Conservation (phyloP, 2,113 vertebrate species). For the Colius striatus region DNA sequence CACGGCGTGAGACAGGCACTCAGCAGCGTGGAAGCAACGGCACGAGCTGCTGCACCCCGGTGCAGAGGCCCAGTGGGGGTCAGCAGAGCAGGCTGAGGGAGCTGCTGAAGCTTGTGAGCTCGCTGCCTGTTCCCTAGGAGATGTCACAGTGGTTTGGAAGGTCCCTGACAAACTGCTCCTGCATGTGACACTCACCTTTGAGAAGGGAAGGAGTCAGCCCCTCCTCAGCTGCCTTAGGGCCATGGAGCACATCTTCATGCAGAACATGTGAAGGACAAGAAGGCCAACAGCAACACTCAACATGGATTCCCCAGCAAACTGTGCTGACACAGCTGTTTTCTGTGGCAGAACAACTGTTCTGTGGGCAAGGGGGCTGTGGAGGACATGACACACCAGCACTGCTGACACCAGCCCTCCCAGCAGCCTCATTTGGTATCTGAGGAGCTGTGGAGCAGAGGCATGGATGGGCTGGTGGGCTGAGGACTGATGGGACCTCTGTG, state of each 20-base stretch:
- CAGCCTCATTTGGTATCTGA: background rate
- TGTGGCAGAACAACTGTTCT: background rate
- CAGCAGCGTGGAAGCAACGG: background rate
- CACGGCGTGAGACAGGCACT: accelerated
- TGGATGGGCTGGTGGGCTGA: background rate
- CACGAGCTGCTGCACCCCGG: background rate
- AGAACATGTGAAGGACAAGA: background rate
- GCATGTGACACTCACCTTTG: background rate
- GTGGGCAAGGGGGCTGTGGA: background rate
- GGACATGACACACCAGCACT: background rate
- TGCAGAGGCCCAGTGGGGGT: background rate
- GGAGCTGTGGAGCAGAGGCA: accelerated
- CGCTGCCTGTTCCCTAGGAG: background rate
- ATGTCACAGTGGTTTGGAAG: background rate
- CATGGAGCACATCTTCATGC: accelerated
- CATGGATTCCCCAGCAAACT: background rate
- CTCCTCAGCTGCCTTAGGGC: background rate
- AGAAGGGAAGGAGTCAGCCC: background rate
- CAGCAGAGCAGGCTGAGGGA: background rate
- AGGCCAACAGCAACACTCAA: background rate
- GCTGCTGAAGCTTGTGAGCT: accelerated
- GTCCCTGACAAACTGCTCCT: background rate
- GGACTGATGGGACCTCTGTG: too few species aligned
- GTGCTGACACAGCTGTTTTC: background rate
- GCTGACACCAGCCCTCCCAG: background rate